phyloP scores from a whole-genome alignment of 2,888 invertebrate genomes.

The Meiosimyza decipiens region DNA sequence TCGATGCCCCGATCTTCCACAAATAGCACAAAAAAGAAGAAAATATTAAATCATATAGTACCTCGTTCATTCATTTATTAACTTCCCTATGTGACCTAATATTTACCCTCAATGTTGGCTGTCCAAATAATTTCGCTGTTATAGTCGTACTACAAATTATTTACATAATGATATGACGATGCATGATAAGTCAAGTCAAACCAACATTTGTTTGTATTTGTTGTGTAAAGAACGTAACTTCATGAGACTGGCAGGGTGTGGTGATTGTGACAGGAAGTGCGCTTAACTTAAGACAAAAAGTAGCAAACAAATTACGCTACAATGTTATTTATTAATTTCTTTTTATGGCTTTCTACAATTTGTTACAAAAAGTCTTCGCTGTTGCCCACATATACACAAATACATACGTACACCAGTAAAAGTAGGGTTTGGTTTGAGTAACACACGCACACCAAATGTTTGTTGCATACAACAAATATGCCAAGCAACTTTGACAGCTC shows the following conservation, averaged over 20 bases:
- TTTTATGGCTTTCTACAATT: background rate
- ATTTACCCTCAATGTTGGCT: too few species aligned
- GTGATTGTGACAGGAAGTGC: background rate
- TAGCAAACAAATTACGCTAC: background rate
- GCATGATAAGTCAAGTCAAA: slow-evolving; percentile 1
- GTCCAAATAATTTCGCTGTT: too few species aligned
- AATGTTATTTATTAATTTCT: background rate
- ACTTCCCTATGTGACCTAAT: too few species aligned
- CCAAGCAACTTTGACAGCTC: background rate
- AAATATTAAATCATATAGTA: too few species aligned
- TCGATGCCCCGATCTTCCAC: too few species aligned
- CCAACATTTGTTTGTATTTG: too few species aligned
- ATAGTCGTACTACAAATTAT: background rate
- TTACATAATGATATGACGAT: slow-evolving; percentile 21
- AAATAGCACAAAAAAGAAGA: too few species aligned
- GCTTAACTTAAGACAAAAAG: slow-evolving; percentile 6
- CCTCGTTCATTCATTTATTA: background rate
- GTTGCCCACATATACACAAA: background rate
- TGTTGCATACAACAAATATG: too few species aligned
- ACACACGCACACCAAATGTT: too few species aligned
- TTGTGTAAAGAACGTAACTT: too few species aligned
- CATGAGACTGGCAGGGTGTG: background rate
- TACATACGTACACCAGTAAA: background rate
- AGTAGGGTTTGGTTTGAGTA: background rate
- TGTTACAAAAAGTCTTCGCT: background rate